These are phyloP conservation scores for Myotis findleyi DNA, from an alignment of 2,797 vertebrate genomes.

Conservation along the genomic window DNA sequence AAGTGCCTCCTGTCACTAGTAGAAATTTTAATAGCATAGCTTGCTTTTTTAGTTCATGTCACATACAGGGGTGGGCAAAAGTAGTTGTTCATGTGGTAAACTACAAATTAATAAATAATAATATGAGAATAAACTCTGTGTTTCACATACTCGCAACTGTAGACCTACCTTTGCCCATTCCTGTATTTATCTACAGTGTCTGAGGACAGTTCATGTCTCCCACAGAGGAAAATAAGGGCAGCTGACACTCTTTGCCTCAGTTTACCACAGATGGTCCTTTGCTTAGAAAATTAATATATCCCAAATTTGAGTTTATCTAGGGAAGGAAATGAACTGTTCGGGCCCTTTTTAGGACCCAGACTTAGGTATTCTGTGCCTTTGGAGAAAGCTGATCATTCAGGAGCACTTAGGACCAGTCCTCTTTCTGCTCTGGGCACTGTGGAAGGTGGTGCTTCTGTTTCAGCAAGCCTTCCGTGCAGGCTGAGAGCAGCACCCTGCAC, in stretches of 20 bases:
- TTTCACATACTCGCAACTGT: neutral
- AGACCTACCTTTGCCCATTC: neutral
- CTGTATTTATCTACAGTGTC: neutral
- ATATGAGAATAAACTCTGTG: neutral
- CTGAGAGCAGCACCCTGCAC: neutral
- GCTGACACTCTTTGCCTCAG: constrained; percentile 32
- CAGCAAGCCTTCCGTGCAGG: constrained; percentile 26
- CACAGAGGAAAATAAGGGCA: neutral
- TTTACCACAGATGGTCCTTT: constrained; percentile 60
- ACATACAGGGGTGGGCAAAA: neutral
- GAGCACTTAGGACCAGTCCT: neutral
- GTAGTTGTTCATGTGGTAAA: neutral
- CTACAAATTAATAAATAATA: neutral
- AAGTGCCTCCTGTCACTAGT: neutral
- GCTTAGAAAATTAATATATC: constrained; percentile 68
- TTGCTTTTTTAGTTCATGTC: neutral
- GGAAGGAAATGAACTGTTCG: constrained; percentile 81
- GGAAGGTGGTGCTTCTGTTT: neutral
- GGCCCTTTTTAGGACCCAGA: constrained; percentile 59
- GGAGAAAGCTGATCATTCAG: constrained; percentile 59
- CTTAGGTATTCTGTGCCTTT: constrained; percentile 55
- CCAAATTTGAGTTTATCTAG: constrained; percentile 75
- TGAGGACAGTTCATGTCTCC: neutral
- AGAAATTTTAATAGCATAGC: neutral
- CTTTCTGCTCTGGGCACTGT: neutral